phyloP scores from a whole-genome alignment of 1,140 invertebrate genomes.

The Chelonus insularis region DNA sequence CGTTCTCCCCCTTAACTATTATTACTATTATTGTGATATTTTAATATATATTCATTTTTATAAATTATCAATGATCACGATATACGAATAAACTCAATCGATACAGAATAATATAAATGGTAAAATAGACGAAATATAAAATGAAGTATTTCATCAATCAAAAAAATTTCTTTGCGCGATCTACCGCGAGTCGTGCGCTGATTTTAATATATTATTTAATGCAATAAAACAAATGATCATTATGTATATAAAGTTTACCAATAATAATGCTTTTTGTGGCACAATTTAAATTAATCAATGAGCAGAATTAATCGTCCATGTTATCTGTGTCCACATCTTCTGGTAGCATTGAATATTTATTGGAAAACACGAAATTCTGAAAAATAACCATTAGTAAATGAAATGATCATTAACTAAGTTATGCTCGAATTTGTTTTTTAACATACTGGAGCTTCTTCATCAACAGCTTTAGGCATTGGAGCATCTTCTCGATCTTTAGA shows the following conservation, averaged over 20 bases:
- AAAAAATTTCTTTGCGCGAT: conserved; percentile 6
- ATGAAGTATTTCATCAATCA: conserved; percentile 38
- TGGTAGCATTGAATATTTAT: conserved; percentile 62
- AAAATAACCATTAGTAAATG: conserved; percentile 25
- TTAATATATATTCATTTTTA: conserved; percentile 2
- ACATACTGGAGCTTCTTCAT: conserved; percentile 66
- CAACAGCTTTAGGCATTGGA: conserved; percentile 64
- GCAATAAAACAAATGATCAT: conserved; percentile 47
- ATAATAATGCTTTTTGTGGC: conserved; percentile 48
- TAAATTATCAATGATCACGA: conserved; percentile 16
- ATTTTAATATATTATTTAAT: conserved; percentile 35
- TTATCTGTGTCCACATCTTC: conserved; percentile 56
- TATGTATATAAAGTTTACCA: conserved; percentile 39
- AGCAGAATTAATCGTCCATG: conserved; percentile 48
- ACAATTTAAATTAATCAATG: conserved; percentile 47
- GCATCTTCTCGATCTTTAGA: conserved; percentile 44
- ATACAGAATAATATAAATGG: conserved; percentile 44
- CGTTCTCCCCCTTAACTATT: background rate
- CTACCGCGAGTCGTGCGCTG: conserved; percentile 2
- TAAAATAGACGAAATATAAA: conserved; percentile 60
- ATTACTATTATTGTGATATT: background rate
- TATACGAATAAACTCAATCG: conserved; percentile 19
- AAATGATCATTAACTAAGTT: too few species aligned
- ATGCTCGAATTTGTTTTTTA: too few species aligned
- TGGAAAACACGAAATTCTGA: conserved; percentile 68